phyloP scores from a whole-genome alignment of 2,113 vertebrate genomes.

The Dolichallabes microphthalmus region DNA sequence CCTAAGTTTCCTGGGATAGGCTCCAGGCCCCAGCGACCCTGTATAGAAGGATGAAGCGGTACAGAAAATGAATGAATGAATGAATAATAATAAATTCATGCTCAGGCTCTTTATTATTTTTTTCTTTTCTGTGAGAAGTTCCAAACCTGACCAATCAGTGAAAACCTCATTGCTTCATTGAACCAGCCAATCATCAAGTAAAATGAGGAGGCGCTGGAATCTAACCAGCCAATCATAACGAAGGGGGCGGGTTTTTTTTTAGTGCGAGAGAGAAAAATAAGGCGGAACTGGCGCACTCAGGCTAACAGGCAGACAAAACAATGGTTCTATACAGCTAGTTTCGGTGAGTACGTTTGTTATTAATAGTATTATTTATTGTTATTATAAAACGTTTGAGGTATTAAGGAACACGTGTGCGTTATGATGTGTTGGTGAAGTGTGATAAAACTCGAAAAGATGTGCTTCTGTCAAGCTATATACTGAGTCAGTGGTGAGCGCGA shows the following conservation, averaged over 20 bases:
- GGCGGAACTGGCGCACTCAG: neutral
- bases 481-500: neutral
- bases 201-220: too few species aligned
- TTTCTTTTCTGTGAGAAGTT: neutral
- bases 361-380: neutral
- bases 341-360: conserved; percentile 11
- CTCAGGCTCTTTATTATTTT: neutral
- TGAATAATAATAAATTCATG: too few species aligned
- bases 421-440: neutral
- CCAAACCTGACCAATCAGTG: neutral
- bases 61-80: too few species aligned
- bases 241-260: neutral
- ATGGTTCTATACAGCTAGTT: conserved; percentile 9
- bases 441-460: neutral
- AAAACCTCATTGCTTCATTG: neutral
- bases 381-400: too few species aligned
- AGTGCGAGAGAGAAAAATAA: neutral
- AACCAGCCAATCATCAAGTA: neutral
- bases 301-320: neutral
- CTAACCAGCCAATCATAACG: neutral
- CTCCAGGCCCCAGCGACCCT: too few species aligned
- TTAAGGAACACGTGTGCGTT: fast-evolving
- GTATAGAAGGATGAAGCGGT: too few species aligned
- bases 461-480: too few species aligned
- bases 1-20: too few species aligned